Base-by-base conservation (phyloP, 2,888 invertebrate genomes). In the Hemistola chrysoprasaria region DNA sequence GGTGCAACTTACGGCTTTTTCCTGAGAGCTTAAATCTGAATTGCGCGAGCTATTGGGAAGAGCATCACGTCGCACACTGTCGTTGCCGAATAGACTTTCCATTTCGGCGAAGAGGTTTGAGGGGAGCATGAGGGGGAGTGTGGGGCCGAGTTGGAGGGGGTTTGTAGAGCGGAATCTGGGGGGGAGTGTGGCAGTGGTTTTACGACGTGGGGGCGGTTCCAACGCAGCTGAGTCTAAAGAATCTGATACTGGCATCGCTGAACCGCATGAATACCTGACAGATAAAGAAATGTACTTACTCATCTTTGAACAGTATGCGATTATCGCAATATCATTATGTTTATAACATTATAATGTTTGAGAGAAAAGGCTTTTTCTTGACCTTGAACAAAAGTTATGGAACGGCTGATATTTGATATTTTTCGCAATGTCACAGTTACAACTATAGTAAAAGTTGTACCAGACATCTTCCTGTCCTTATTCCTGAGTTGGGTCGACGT, bases 81-180 rank as follows among this genome's bases (percentile, higher is more conserved):
- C 71, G 47, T 65, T 72, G 11, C 68, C 57, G 58, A 88, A 83
- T 4, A 86, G 71, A 50, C 66, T 78, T 57, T 85, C 81, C 86
- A 87, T 86, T 52, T 88, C 87, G 0, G 78, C 83, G 43, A 86
- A 75, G 1, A 88, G 68, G 38, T 88, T 85, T n/a, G 86, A 72
- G 0, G 82, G 82, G 0, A 83, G 62, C 0, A 70, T 60, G 0
- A 77, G 66, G 0, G 72, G 62, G 81, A n/a, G n/a, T n/a, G n/a
- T n/a, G n/a, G n/a, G n/a, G n/a, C n/a, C n/a, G n/a, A n/a, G n/a
- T n/a, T n/a, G n/a, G n/a, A n/a, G n/a, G n/a, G n/a, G n/a, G n/a
- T n/a, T n/a, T n/a, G n/a, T n/a, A n/a, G n/a, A n/a, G n/a, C n/a
- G 75, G 1, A 88, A 68, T 37, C 87, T 85, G 8, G 86, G 72